Evolutionary conservation across 2,797 vertebrate genomes (phyloP).

Genomic region (Ptychobarbus kaznakovi): DNA sequence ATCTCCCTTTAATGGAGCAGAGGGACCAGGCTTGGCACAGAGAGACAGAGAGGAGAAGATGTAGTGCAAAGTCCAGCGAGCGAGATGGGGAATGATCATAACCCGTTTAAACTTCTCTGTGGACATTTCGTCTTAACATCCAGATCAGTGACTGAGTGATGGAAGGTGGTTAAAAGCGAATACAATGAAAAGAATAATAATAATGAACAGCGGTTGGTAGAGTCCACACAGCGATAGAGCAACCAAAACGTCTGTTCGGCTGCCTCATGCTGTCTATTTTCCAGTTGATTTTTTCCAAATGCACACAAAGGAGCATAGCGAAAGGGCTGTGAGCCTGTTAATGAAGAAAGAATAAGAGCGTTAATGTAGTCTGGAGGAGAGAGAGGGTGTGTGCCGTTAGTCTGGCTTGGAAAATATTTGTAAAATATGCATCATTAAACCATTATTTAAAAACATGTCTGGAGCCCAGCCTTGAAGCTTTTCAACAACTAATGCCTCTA

Average conservation of each 20-base stretch:
- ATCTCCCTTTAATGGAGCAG: constrained; percentile 61
- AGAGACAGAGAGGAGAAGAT: constrained; percentile 27
- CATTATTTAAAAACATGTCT: constrained; percentile 75
- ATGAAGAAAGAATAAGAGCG: constrained; percentile 76
- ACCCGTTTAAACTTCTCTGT: constrained; percentile 71
- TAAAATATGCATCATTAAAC: constrained; percentile 74
- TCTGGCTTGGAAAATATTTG: constrained; percentile 66
- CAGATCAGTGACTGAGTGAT: constrained; percentile 73
- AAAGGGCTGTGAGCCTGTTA: constrained; percentile 79
- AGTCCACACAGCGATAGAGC: constrained; percentile 40
- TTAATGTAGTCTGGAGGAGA: constrained; percentile 74
- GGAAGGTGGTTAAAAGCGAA: constrained; percentile 52
- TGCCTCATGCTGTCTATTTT: constrained; percentile 76
- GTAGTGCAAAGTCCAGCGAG: constrained; percentile 22
- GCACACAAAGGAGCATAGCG: constrained; percentile 73
- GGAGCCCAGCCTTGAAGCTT: constrained; percentile 63
- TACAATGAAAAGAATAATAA: constrained; percentile 56
- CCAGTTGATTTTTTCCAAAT: constrained; percentile 79
- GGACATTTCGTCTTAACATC: constrained; percentile 78
- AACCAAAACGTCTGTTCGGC: constrained; percentile 55
- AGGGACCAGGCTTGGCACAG: constrained; percentile 30
- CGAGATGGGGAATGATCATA: constrained; percentile 38
- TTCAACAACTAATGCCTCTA: constrained; percentile 69
- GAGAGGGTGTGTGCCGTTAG: constrained; percentile 38
- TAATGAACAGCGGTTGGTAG: constrained; percentile 42